phyloP scores from a whole-genome alignment of 2,888 invertebrate species.

The Lampropteryx suffumata region DNA sequence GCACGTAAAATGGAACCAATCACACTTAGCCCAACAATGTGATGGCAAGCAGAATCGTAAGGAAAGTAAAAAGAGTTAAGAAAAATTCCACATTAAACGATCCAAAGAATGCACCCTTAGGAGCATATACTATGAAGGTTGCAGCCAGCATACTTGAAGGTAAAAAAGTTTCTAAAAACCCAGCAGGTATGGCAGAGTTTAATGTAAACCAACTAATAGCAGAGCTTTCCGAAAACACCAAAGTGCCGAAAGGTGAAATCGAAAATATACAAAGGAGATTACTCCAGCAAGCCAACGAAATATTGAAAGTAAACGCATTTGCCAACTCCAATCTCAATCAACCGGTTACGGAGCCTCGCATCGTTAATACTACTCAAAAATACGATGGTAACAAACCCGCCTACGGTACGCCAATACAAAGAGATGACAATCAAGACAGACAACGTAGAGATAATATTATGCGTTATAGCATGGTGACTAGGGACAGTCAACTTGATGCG shows the following conservation, averaged over 20 bases:
- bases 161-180: slow-evolving; percentile 44
- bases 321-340: slow-evolving; percentile 51
- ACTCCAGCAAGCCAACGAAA: slow-evolving; percentile 74
- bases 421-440: slow-evolving; percentile 43
- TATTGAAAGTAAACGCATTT: slow-evolving; percentile 75
- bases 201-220: slow-evolving; percentile 74
- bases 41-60: slow-evolving; percentile 87
- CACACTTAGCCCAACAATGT: slow-evolving; percentile 79
- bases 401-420: slow-evolving; percentile 63
- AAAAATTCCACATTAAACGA: slow-evolving; percentile 52
- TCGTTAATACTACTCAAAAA: slow-evolving; percentile 65
- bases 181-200: slow-evolving; percentile 63
- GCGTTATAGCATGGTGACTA: slow-evolving; percentile 15
- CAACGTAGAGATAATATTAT: background rate
- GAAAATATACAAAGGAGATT: slow-evolving; percentile 71
- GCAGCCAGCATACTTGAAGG: slow-evolving; percentile 50
- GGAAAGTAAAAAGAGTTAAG: slow-evolving; percentile 88
- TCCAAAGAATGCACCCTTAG: slow-evolving; percentile 16
- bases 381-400: slow-evolving; percentile 54
- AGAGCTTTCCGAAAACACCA: slow-evolving; percentile 71
- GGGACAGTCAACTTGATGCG: slow-evolving; percentile 60
- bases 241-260: slow-evolving; percentile 71
- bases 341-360: slow-evolving; percentile 53
- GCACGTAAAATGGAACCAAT: slow-evolving; percentile 49
- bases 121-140: slow-evolving; percentile 56